Percentiles rank a stretch among this genome's conserved stretches.
Conservation (phyloP, 2,888 invertebrate genomes). For the Luperina testacea region DNA sequence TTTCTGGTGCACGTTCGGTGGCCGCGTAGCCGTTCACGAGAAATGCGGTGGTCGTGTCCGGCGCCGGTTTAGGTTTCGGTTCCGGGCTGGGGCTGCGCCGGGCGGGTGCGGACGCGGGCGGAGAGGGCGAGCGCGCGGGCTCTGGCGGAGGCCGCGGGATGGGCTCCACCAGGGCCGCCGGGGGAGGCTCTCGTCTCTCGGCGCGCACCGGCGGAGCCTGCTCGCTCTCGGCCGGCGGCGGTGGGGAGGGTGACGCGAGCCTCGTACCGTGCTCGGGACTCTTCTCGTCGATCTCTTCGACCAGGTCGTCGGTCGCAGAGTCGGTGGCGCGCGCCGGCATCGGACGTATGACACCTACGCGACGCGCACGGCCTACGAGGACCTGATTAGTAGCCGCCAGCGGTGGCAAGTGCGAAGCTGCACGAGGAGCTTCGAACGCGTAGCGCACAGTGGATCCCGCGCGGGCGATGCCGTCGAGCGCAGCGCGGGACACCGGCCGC, state of each 20-base stretch:
- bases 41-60: slow-evolving; percentile 46
- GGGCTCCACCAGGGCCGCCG: slow-evolving; percentile 85
- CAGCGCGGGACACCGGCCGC: slow-evolving; percentile 89
- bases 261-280: slow-evolving; percentile 66
- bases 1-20: slow-evolving; percentile 51
- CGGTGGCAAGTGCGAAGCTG: slow-evolving; percentile 81
- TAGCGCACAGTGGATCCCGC: slow-evolving; percentile 92
- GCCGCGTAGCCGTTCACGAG: slow-evolving; percentile 74
- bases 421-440: slow-evolving; percentile 86
- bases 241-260: slow-evolving; percentile 69
- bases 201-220: slow-evolving; percentile 74
- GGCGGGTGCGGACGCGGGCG: slow-evolving; percentile 30
- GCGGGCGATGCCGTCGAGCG: slow-evolving; percentile 92
- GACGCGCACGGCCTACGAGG: slow-evolving; percentile 81
- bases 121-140: slow-evolving; percentile 65
- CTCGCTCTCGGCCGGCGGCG: slow-evolving; percentile 80
- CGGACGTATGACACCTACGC: slow-evolving; percentile 90
- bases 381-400: slow-evolving; percentile 83
- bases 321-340: slow-evolving; percentile 78
- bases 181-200: slow-evolving; percentile 86
- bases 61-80: slow-evolving; percentile 37
- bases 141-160: slow-evolving; percentile 77
- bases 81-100: slow-evolving; percentile 61
- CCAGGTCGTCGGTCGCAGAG: slow-evolving; percentile 61
- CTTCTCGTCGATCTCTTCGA: slow-evolving; percentile 65